A percentile compares a stretch with the other conserved stretches of the same genome.
phyloP scores from a whole-genome alignment of 2,113 vertebrate species.

The Python bivittatus region DNA sequence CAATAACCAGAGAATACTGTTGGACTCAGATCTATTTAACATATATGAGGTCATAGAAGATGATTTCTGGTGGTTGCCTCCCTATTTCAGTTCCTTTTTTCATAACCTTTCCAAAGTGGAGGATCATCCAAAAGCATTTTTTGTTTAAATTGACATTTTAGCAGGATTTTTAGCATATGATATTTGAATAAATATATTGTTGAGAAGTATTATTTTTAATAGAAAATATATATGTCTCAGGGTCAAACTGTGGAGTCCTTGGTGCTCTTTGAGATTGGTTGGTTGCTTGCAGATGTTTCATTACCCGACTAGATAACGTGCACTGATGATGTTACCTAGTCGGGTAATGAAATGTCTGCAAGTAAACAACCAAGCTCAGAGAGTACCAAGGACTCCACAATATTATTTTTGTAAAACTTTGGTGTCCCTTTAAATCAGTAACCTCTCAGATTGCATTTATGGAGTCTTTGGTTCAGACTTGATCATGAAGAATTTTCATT shows the following conservation, averaged over 20 bases:
- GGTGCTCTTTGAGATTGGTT: too few relatives aligned
- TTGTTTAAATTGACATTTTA: not conserved
- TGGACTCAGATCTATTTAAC: not conserved
- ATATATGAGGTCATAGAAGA: not conserved
- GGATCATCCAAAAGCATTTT: not conserved
- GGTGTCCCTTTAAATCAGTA: not conserved
- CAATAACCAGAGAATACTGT: not conserved
- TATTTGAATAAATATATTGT: not conserved
- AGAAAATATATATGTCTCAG: too few relatives aligned
- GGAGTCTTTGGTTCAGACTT: not conserved
- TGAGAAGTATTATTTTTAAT: not conserved
- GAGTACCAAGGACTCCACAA: too few relatives aligned
- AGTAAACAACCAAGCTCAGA: too few relatives aligned
- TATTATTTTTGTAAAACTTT: not conserved
- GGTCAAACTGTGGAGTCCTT: too few relatives aligned
- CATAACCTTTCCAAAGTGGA: not conserved
- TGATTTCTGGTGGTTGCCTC: not conserved
- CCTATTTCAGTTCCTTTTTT: not conserved
- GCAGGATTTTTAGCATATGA: not conserved
- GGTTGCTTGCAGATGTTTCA: too few relatives aligned
- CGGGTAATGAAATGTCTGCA: too few relatives aligned
- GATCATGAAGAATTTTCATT: not conserved
- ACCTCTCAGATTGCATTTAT: not conserved
- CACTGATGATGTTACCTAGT: too few relatives aligned
- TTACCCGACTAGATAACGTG: too few relatives aligned